Evolutionary conservation across 2,797 vertebrate species (phyloP), one percentile per base, ranked within the genome.

Genomic region (Epinephelus coioides): DNA sequence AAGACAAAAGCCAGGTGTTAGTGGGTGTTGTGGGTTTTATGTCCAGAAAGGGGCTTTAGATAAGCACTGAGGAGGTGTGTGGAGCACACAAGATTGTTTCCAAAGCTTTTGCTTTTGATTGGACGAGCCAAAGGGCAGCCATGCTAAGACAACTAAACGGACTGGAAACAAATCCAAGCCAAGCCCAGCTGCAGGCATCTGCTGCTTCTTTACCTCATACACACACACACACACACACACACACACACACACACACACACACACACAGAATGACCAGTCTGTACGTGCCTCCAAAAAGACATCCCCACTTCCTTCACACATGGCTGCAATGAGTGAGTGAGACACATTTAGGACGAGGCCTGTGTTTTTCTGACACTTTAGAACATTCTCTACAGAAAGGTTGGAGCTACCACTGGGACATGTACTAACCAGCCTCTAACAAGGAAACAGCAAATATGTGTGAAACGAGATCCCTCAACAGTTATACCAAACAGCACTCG

Each of bases 81-180:
- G 51, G 57, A 46, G 49, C 13, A 6, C 61, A 66, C 15, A 44
- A 25, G 40, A 49, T 14, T 50, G 27, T 61, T 61, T 77, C 43
- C 44, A 40, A 18, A 43, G 21, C 56, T 65, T 19, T 18, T 15
- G 44, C 51, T n/a, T 69, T 49, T 46, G 65, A 76, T n/a, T 62
- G 47, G 69, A 63, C 14, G 27, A 76, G 72, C 57, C 78, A 84
- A 82, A 84, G 78, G 57, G 65, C 69, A 74, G 21, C 56, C 56
- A 30, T 69, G 78, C 73, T 69, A 43, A 61, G 46, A 67, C 67
- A 72, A 59, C 61, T 60, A 13, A 63, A 69, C 78, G 82, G 78
- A 84, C 71, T 86, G 61, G 60, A 78, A 74, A 78, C 76, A 82
- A 82, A 86, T 88, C 50, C 38, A 18, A 47, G 44, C 44, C 43